Evolutionary conservation across 2,797 vertebrate species (phyloP).

Genomic region (Gambelia wislizenii): DNA sequence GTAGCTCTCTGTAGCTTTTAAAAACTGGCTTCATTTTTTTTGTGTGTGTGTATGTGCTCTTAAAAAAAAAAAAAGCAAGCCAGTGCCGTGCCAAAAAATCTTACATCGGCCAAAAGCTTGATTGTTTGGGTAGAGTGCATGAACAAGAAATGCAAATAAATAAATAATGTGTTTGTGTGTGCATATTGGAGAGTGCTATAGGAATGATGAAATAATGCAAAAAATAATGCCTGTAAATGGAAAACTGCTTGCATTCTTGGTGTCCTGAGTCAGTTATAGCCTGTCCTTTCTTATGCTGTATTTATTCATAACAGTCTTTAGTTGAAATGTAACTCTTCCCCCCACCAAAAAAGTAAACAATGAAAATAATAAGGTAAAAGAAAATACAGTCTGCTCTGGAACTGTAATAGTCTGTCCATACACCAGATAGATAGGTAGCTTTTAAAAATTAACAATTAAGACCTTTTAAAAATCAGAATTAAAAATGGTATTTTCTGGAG

Average conservation of each 20-base stretch:
- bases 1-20: not conserved
- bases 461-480: not conserved
- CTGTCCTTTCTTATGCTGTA: not conserved
- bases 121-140: constrained; percentile 17
- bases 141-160: constrained; percentile 4
- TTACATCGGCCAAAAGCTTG: not conserved
- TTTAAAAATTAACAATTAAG: not conserved
- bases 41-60: too few species aligned
- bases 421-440: not conserved
- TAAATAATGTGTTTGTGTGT: not conserved
- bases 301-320: too few species aligned
- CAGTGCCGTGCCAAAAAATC: not conserved
- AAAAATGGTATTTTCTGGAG: not conserved
- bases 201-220: too few species aligned
- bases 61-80: not conserved
- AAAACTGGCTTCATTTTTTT: not conserved
- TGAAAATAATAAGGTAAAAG: not conserved
- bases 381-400: not conserved
- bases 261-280: not conserved
- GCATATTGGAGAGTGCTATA: not conserved
- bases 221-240: not conserved
- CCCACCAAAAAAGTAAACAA: too few species aligned
- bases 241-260: not conserved
- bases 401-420: not conserved
- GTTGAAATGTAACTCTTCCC: too few species aligned